Percentiles rank a stretch among this genome's conserved stretches.
Evolutionary conservation across 2,113 vertebrate genomes (phyloP).

Genomic region (Vulpes ferrilata): DNA sequence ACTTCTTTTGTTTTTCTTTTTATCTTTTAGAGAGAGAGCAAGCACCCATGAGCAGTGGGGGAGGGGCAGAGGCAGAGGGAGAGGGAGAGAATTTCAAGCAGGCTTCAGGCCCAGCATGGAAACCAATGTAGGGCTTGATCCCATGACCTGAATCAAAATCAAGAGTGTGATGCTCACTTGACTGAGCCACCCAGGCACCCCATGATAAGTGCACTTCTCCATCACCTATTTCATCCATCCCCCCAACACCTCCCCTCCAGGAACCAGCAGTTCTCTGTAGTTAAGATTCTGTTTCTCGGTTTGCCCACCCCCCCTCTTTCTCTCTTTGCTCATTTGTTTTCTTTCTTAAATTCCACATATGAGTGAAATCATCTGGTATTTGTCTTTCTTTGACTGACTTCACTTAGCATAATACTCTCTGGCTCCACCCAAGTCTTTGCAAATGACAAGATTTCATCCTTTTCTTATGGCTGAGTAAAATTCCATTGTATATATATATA

Average conservation of each 20-base stretch:
- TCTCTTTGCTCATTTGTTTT: not conserved
- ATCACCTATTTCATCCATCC: not conserved
- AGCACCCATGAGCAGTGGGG: no score
- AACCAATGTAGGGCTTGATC: no score
- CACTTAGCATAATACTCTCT: not conserved
- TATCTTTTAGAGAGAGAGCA: no score
- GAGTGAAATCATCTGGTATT: not conserved
- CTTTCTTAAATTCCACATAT: not conserved
- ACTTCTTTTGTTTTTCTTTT: not conserved
- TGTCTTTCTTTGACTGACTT: not conserved
- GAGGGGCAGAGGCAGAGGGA: no score
- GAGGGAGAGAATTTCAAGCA: no score
- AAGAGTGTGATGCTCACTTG: not conserved
- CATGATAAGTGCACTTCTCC: not conserved
- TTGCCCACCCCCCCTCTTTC: not conserved
- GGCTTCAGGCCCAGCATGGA: no score
- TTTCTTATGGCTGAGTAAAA: not conserved
- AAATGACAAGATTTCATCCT: not conserved
- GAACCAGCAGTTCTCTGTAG: not conserved
- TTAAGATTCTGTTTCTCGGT: not conserved
- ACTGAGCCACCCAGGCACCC: not conserved
- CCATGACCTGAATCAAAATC: no score
- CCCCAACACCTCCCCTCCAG: not conserved
- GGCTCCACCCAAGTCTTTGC: not conserved
- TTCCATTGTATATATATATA: not conserved